Evolutionary conservation across 2,113 vertebrate genomes (phyloP).

Genomic region (Murina feae): DNA sequence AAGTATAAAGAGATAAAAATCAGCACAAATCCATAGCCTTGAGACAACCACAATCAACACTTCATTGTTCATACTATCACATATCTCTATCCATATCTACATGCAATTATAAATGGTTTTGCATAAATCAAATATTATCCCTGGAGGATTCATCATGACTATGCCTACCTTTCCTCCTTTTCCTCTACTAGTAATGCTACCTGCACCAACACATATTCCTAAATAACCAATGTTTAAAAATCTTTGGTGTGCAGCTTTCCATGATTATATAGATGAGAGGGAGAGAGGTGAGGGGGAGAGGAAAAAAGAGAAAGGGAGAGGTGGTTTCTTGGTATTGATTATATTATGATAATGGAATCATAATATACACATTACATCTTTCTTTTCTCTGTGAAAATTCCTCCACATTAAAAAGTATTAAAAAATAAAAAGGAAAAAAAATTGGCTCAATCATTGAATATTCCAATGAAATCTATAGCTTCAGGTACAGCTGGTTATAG

Average conservation of each 20-base stretch:
- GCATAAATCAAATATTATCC: not conserved
- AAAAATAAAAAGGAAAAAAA: not conserved
- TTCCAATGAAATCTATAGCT: not conserved
- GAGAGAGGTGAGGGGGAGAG: too few species aligned
- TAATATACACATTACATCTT: not conserved
- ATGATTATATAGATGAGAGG: not conserved
- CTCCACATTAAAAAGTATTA: not conserved
- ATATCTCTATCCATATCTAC: not conserved
- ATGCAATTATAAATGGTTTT: not conserved
- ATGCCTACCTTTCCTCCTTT: not conserved
- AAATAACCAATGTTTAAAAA: not conserved
- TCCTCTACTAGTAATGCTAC: not conserved
- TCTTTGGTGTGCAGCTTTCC: not conserved
- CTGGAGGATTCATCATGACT: not conserved
- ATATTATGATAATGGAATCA: not conserved
- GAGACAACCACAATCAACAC: not conserved
- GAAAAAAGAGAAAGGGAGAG: too few species aligned
- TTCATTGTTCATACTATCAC: not conserved
- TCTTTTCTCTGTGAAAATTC: not conserved
- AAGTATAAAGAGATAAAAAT: not conserved
- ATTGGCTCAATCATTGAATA: not conserved
- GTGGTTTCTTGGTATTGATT: not conserved
- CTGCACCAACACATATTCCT: not conserved
- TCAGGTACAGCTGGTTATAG: not conserved
- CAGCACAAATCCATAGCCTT: not conserved